A percentile compares a stretch with the other conserved stretches of the same genome.
Conservation (phyloP, 30 jellyfish, hydroid and myxozoan genomes). For the Phacellophora camtschatica region DNA sequence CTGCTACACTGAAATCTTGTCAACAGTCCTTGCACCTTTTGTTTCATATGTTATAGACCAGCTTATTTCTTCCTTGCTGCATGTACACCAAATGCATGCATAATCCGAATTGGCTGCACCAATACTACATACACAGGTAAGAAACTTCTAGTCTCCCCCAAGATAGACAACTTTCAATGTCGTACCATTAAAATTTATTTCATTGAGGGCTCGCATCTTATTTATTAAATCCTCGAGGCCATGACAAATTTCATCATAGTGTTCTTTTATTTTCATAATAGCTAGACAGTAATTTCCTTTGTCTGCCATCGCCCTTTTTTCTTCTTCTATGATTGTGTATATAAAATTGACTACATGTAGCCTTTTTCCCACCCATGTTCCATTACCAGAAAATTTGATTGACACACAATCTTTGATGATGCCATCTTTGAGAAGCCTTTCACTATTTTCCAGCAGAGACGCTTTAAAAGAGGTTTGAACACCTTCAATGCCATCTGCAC, state of each 20-base stretch:
- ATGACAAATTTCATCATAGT: not conserved
- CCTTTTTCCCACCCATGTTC: constrained; percentile 15
- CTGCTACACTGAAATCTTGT: not conserved
- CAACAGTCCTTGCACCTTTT: not conserved
- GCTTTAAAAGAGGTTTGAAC: not conserved
- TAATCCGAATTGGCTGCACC: constrained; percentile 9
- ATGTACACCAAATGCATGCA: constrained; percentile 16
- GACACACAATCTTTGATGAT: not conserved
- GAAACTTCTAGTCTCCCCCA: constrained; percentile 28
- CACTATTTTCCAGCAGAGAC: not conserved
- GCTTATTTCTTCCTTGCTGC: not conserved
- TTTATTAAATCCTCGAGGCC: constrained; percentile 3
- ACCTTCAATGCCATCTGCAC: not conserved
- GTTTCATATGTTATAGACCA: not conserved
- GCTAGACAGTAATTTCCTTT: constrained; percentile 25
- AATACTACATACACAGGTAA: constrained; percentile 2
- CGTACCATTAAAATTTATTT: not conserved
- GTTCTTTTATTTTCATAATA: not conserved
- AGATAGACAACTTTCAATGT: not conserved
- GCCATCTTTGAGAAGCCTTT: not conserved
- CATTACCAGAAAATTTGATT: constrained; percentile 4
- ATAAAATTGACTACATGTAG: constrained; percentile 1
- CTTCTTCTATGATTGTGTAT: constrained; percentile 5
- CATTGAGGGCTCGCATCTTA: not conserved
- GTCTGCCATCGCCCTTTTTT: not conserved